Percentiles rank a stretch among this genome's conserved stretches.
phyloP scores from a whole-genome alignment of 2,888 invertebrate genomes.

The Frankliniella intonsa region DNA sequence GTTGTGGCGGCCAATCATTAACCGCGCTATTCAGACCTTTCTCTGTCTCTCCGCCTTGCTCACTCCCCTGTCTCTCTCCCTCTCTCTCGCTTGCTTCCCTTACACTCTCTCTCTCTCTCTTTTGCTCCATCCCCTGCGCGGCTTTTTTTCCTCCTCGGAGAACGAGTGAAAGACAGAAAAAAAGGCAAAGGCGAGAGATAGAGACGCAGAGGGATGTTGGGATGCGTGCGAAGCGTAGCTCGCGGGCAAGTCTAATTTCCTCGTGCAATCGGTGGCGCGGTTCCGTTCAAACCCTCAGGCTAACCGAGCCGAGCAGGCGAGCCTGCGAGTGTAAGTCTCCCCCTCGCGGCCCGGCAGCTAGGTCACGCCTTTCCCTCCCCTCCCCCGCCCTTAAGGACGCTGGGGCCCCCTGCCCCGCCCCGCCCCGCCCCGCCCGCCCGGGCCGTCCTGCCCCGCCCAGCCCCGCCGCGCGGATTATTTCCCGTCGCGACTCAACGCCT shows the following conservation, averaged over 20 bases:
- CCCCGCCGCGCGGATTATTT: conserved; percentile 13
- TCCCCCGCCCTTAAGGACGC: no score
- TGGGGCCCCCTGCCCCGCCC: background rate
- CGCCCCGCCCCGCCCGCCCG: background rate
- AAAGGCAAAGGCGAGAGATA: background rate
- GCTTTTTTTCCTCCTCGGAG: background rate
- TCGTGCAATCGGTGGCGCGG: no score
- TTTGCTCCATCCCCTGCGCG: background rate
- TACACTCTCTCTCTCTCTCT: background rate
- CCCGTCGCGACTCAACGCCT: background rate
- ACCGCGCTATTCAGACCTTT: background rate
- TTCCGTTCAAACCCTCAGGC: no score
- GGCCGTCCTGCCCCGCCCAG: background rate
- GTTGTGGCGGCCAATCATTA: conserved; percentile 19
- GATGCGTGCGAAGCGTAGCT: no score
- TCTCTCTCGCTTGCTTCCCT: background rate
- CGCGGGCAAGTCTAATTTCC: no score
- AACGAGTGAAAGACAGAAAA: no score
- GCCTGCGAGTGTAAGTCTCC: no score
- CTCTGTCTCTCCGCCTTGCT: background rate
- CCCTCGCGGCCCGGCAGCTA: no score
- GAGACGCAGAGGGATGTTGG: background rate
- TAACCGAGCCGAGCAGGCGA: no score
- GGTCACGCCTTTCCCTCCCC: no score
- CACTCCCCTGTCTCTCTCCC: background rate